phyloP scores from a whole-genome alignment of 1,140 invertebrate genomes.

The Drosophila simulans region DNA sequence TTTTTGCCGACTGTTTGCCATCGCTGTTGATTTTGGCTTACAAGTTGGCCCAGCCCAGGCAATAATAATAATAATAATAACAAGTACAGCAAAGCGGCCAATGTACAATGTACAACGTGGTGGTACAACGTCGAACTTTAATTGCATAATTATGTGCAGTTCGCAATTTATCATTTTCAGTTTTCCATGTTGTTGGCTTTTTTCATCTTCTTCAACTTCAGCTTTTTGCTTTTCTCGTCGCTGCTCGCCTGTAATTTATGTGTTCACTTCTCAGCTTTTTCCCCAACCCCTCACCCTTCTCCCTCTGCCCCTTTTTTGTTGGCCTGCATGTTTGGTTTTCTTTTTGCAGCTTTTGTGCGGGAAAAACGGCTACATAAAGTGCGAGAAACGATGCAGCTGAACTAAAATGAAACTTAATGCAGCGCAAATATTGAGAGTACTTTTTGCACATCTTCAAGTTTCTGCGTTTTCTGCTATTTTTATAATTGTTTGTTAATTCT shows the following conservation, averaged over 20 bases:
- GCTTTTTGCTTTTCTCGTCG: constrained; percentile 38
- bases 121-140: constrained; percentile 81
- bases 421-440: constrained; percentile 57
- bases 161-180: constrained; percentile 85
- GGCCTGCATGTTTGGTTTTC: constrained; percentile 22
- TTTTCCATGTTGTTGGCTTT: constrained; percentile 76
- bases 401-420: constrained; percentile 55
- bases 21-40: constrained; percentile 27
- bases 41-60: constrained; percentile 59
- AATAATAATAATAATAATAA: constrained; percentile 73
- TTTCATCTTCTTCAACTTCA: constrained; percentile 37
- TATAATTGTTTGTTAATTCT: constrained; percentile 10
- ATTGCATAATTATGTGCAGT: constrained; percentile 85
- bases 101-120: constrained; percentile 1
- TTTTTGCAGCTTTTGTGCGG: constrained; percentile 16
- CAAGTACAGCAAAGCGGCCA: constrained; percentile 25
- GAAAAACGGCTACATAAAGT: constrained; percentile 9
- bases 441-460: constrained; percentile 17
- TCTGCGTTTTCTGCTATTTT: neutral
- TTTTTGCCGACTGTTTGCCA: constrained; percentile 18
- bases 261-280: constrained; percentile 48
- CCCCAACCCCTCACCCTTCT: neutral
- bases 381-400: constrained; percentile 2
- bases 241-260: constrained; percentile 71
- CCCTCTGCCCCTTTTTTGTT: constrained; percentile 11